A percentile compares a stretch with the other conserved stretches of the same genome.
phyloP scores from a whole-genome alignment of 2,888 invertebrate genomes.

The Yponomeuta sedellus region DNA sequence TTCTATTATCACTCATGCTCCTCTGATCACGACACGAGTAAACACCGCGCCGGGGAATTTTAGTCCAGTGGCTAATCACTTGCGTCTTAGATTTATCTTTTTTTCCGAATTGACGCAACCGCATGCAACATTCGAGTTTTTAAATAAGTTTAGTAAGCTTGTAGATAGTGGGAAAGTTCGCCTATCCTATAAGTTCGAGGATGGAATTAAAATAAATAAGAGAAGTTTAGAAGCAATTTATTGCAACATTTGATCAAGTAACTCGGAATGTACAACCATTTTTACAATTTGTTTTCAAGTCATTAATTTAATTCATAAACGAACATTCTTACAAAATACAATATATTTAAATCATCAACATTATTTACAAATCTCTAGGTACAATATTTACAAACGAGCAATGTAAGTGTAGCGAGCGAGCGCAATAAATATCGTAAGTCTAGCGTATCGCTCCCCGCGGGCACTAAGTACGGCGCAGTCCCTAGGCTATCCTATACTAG shows the following conservation, averaged over 20 bases:
- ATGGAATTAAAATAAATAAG: not conserved
- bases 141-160: not conserved
- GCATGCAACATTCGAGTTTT: not conserved
- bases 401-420: slow-evolving; percentile 45
- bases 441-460: slow-evolving; percentile 11
- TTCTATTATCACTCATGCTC: no score
- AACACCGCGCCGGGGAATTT: no score
- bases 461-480: slow-evolving; percentile 9
- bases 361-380: slow-evolving; percentile 58
- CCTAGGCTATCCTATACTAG: slow-evolving; percentile 32
- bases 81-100: no score
- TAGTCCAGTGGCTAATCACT: no score
- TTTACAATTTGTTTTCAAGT: slow-evolving; percentile 36
- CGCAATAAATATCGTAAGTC: slow-evolving; percentile 15
- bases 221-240: slow-evolving; percentile 42
- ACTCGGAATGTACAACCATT: slow-evolving; percentile 51
- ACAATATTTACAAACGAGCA: slow-evolving; percentile 57
- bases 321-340: slow-evolving; percentile 34
- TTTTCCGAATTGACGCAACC: no score
- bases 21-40: no score
- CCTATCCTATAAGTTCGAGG: no score
- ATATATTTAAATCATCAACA: slow-evolving; percentile 30
- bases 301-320: slow-evolving; percentile 39
- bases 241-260: slow-evolving; percentile 45
- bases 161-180: no score